Percentiles rank a stretch among this genome's conserved stretches.
Evolutionary conservation across 2,797 vertebrate genomes (phyloP).

Genomic region (Poliocrania exsul): DNA sequence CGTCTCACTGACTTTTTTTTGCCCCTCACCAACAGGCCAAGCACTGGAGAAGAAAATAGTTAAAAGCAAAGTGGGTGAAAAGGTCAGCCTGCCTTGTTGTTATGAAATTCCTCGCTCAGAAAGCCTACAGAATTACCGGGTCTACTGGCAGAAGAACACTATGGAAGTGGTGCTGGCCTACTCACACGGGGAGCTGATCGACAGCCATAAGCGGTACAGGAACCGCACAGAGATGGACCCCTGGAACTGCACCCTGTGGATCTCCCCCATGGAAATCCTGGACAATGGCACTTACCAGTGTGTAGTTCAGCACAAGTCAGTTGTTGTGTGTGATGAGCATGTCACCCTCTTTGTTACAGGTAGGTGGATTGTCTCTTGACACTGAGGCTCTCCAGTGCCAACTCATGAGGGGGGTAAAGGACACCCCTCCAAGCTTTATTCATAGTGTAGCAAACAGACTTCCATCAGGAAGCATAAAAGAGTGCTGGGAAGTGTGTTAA

Average conservation of each 20-base stretch:
- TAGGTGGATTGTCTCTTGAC: conserved; percentile 38
- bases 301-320: conserved; percentile 28
- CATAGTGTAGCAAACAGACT: neutral
- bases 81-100: conserved; percentile 56
- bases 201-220: accelerated
- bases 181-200: accelerated
- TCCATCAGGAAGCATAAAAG: neutral
- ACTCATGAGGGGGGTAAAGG: neutral
- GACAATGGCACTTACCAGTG: conserved; percentile 71
- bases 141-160: conserved; percentile 75
- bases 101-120: neutral
- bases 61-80: conserved; percentile 29
- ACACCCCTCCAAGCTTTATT: neutral
- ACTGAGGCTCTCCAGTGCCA: neutral
- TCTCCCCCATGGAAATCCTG: conserved; percentile 25
- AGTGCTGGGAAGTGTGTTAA: neutral
- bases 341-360: conserved; percentile 66
- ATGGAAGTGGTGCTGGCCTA: conserved; percentile 37
- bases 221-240: conserved; percentile 48
- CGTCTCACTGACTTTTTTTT: neutral
- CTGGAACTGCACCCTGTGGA: conserved; percentile 54
- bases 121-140: neutral
- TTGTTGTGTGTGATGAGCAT: neutral
- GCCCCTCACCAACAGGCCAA: conserved; percentile 24
- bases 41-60: conserved; percentile 13